A percentile compares a stretch with the other conserved stretches of the same genome.
Conservation (phyloP, 1,140 invertebrate species). For the Bombus waltoni region DNA sequence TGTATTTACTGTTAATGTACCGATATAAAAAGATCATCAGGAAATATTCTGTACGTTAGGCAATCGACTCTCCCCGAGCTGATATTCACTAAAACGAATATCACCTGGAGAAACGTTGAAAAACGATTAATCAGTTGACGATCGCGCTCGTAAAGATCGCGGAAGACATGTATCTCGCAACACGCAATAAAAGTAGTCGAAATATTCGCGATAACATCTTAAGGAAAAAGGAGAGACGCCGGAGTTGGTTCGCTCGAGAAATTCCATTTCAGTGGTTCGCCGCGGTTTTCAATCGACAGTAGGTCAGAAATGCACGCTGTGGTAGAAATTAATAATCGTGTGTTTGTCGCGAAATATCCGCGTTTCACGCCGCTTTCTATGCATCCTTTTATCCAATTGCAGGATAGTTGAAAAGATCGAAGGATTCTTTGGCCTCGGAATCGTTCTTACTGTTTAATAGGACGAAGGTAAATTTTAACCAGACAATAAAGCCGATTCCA, state of each 20-base stretch:
- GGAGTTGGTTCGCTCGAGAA: not conserved
- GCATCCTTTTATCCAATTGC: conserved; percentile 17
- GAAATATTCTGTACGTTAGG: too few species aligned
- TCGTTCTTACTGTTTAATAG: not conserved
- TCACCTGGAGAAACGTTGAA: too few species aligned
- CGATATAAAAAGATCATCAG: too few species aligned
- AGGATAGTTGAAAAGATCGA: not conserved
- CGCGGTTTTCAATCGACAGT: not conserved
- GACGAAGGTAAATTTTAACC: conserved; percentile 15
- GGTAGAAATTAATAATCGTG: conserved; percentile 6
- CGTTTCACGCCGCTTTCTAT: conserved; percentile 6
- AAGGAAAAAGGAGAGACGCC: not conserved
- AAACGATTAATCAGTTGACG: too few species aligned
- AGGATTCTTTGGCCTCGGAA: not conserved
- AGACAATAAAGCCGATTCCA: conserved; percentile 33
- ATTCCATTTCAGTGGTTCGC: not conserved
- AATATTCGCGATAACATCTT: not conserved
- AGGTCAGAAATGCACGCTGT: not conserved
- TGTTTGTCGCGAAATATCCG: conserved; percentile 11
- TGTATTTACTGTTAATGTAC: too few species aligned
- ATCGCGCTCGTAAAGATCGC: too few species aligned
- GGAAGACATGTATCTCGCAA: too few species aligned
- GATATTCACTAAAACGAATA: too few species aligned
- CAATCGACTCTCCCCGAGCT: too few species aligned
- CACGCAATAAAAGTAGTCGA: not conserved